Evolutionary conservation across 1,140 invertebrate species (phyloP).

Genomic region (Sarcophaga peregrina): DNA sequence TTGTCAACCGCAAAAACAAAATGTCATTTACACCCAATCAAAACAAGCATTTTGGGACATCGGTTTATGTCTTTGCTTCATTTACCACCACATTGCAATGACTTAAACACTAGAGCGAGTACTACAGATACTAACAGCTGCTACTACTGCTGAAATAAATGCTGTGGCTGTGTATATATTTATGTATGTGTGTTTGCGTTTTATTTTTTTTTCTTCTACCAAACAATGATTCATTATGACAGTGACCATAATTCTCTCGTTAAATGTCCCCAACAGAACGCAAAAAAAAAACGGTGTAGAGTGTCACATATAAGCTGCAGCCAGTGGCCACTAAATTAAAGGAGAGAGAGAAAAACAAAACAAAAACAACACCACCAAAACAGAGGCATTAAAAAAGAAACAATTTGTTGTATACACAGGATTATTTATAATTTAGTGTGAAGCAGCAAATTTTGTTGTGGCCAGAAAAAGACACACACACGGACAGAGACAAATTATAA

Average conservation of each 20-base stretch:
- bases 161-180: background rate
- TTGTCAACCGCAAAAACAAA: background rate
- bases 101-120: too few relatives aligned
- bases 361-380: background rate
- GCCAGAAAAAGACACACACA: too few relatives aligned
- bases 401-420: background rate
- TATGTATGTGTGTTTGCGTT: background rate
- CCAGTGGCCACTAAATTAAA: background rate
- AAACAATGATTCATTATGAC: background rate
- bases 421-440: background rate
- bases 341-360: background rate
- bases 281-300: background rate
- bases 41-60: background rate
- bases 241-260: conserved; percentile 18
- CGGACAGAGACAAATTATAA: too few relatives aligned
- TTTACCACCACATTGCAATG: background rate
- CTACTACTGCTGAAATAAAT: background rate
- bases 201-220: background rate
- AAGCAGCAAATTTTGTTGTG: background rate
- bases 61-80: background rate
- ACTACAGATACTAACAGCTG: too few relatives aligned
- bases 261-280: background rate
- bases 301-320: background rate
- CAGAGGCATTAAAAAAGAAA: too few relatives aligned
- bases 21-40: background rate